Evolutionary conservation across 2,797 vertebrate genomes (phyloP), one percentile per base, ranked within the genome.

Genomic region (Manis javanica): DNA sequence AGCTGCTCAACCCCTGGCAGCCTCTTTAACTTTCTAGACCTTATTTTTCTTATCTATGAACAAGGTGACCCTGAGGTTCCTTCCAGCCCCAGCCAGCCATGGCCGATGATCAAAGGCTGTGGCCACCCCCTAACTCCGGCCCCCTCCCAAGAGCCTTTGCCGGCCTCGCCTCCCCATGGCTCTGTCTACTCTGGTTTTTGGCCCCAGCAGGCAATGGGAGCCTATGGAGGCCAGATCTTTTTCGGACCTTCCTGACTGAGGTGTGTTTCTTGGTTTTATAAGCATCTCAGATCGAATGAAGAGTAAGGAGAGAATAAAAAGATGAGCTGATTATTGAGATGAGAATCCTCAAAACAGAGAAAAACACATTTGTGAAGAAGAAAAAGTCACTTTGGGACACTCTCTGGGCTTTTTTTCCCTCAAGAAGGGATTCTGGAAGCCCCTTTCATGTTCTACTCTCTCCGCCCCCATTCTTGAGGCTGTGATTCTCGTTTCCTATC

Each of bases 1-100:
- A 79, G 57, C 59, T 72, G 31, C 21, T 24, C 59, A 39, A 34
- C 21, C 16, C 11, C 75, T 23, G 49, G 59, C 7, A 6, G 14
- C 31, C 39, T 69, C 90, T 55, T 39, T 18, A 51, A 37, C 26
- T 11, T 75, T 71, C n/a, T 55, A 63, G 53, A 46, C 18, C 69
- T 84, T 59, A 37, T 39, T 75, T 92, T 75, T 71, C 72, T 87
- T 53, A 66, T 53, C 79, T 97, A 19, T 14, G 78, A 87, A 63
- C 71, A 49, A 66, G 55, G 75, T 24, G 26, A 84, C 34, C 19
- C 37, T 64, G 31, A 72, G 37, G 46, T 83, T 53, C 55, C 86
- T 93, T 78, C 74, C 16, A 55, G 53, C 57, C n/a, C 16, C 31
- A 59, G 84, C 23, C 3, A 13, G 34, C 57, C 46, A 7, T 0